A percentile compares a stretch with the other conserved stretches of the same genome.
Evolutionary conservation across 35 echinoderm and acorn worm species (phyloP).

Genomic region (Heliocidaris tuberculata): DNA sequence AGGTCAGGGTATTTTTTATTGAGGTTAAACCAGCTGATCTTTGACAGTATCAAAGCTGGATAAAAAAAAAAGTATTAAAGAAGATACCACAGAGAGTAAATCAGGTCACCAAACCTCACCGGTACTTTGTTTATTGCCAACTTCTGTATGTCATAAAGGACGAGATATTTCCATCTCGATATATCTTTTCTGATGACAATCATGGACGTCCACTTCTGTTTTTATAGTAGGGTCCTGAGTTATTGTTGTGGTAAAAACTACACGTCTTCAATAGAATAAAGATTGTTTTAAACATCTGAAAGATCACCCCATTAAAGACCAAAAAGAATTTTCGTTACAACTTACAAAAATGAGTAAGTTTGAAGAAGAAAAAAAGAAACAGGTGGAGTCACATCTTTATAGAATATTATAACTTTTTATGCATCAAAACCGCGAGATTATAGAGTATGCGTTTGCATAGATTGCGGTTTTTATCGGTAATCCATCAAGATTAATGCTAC

Average conservation of each 20-base stretch:
- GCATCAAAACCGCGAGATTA: not conserved
- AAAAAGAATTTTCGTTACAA: not conserved
- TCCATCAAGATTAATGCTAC: not conserved
- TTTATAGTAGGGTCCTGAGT: too few species aligned
- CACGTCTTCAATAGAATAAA: too few species aligned
- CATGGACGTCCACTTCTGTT: too few species aligned
- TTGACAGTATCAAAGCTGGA: conserved; percentile 10
- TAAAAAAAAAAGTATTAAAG: not conserved
- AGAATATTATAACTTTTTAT: not conserved
- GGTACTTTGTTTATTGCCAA: not conserved
- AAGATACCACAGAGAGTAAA: not conserved
- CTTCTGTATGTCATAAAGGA: not conserved
- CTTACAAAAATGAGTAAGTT: not conserved
- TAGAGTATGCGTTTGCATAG: not conserved
- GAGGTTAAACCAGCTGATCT: conserved; percentile 10
- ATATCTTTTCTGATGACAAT: too few species aligned
- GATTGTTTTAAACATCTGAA: not conserved
- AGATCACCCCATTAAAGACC: not conserved
- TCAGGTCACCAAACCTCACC: not conserved
- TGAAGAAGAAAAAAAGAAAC: not conserved
- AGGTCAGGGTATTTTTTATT: not conserved
- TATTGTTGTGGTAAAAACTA: too few species aligned
- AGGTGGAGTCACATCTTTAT: not conserved
- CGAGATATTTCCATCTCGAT: not conserved
- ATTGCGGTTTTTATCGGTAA: not conserved